These are phyloP conservation scores for Cathartes aura DNA, from an alignment of 2,113 vertebrate species.

Conservation along the genomic window DNA sequence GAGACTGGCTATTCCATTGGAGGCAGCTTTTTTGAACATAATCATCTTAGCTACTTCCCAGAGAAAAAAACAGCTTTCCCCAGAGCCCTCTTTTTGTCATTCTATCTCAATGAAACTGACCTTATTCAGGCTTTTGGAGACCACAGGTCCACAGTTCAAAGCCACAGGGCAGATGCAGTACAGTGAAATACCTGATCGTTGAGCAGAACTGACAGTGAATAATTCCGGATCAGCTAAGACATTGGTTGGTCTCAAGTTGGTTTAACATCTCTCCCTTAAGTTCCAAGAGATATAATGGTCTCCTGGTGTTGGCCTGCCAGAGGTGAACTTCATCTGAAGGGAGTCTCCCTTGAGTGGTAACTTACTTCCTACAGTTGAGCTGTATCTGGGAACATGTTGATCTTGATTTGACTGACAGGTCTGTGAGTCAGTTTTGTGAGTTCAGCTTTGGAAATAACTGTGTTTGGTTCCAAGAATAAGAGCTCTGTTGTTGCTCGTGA, in stretches of 20 bases:
- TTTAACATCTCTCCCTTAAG: not conserved
- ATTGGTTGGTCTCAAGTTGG: not conserved
- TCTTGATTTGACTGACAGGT: not conserved
- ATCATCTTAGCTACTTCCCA: not conserved
- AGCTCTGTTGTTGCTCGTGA: not conserved
- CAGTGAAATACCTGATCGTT: not conserved
- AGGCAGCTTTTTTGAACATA: not conserved
- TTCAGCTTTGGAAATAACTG: not conserved
- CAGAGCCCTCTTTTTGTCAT: not conserved
- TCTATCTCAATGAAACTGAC: not conserved
- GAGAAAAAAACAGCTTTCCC: not conserved
- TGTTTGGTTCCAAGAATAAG: constrained; percentile 8
- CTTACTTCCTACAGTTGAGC: not conserved
- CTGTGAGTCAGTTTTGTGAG: not conserved
- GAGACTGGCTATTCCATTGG: not conserved
- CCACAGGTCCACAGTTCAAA: not conserved
- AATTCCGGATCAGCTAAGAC: not conserved
- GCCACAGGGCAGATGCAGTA: not conserved
- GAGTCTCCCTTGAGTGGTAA: not conserved
- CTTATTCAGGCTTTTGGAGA: not conserved
- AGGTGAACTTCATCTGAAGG: not conserved
- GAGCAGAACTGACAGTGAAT: not conserved
- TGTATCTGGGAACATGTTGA: not conserved
- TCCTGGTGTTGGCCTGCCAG: not conserved
- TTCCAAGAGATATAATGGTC: not conserved